Conservation (phyloP, 2,113 vertebrate genomes). For the Paramisgurnus dabryanus region DNA sequence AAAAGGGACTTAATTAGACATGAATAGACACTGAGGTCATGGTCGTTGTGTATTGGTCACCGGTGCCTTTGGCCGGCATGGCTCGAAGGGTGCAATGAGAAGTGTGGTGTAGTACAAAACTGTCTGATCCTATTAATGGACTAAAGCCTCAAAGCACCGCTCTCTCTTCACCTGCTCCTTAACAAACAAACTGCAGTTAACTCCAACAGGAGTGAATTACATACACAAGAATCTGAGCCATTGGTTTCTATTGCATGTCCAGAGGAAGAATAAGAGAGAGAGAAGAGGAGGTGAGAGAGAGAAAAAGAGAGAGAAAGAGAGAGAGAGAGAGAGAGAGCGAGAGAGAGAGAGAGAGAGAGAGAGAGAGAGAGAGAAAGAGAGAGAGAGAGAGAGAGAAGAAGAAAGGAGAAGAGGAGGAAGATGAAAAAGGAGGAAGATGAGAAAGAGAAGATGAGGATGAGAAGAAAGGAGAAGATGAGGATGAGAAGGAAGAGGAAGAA, state of each 20-base stretch:
- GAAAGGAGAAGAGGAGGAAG: neutral
- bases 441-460: neutral
- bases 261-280: neutral
- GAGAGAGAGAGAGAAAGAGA: neutral
- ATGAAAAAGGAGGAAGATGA: neutral
- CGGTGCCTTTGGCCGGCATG: slow-evolving; percentile 13
- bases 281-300: neutral
- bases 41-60: slow-evolving; percentile 44
- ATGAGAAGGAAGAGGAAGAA: neutral
- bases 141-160: slow-evolving; percentile 25
- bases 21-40: slow-evolving; percentile 50
- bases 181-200: slow-evolving; percentile 22
- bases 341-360: neutral
- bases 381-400: neutral
- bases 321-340: too few species aligned
- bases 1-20: slow-evolving; percentile 29
- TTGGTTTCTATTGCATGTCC: too few species aligned
- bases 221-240: slow-evolving; percentile 15
- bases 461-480: neutral
- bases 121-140: slow-evolving; percentile 42
- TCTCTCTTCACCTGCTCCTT: slow-evolving; percentile 19
- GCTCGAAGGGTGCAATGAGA: neutral
- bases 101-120: slow-evolving; percentile 25
- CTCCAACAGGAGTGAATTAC: slow-evolving; percentile 4
- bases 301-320: neutral